These are phyloP conservation scores for Troides aeacus DNA, from an alignment of 2,888 invertebrate species.

Conservation along the genomic window DNA sequence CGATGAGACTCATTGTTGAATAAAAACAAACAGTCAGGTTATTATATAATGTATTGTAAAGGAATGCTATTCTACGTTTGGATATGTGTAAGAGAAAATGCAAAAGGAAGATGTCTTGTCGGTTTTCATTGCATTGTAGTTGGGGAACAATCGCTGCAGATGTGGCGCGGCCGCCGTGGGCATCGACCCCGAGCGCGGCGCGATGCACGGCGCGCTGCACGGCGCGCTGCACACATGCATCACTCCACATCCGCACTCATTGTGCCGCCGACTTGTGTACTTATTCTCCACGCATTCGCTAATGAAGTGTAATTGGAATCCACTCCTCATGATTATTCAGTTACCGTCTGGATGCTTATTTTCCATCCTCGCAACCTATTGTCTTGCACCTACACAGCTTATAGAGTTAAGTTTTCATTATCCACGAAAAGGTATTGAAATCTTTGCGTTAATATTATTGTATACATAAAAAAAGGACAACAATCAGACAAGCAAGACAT, in stretches of 20 bases:
- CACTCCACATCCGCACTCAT: slow-evolving; percentile 40
- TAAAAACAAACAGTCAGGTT: too few relatives aligned
- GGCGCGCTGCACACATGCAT: slow-evolving; percentile 4
- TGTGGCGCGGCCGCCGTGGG: slow-evolving; percentile 39
- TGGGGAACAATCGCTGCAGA: slow-evolving; percentile 9
- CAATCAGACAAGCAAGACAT: too few relatives aligned
- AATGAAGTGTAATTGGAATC: slow-evolving; percentile 31
- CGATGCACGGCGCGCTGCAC: slow-evolving; percentile 14
- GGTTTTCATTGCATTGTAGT: slow-evolving; percentile 9
- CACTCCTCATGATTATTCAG: slow-evolving; percentile 16
- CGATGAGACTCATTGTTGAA: too few relatives aligned
- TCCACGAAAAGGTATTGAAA: background rate
- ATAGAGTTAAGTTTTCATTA: background rate
- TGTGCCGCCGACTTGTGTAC: slow-evolving; percentile 33
- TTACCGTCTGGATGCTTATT: slow-evolving; percentile 6
- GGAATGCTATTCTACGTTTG: too few relatives aligned
- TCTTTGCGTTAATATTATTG: too few relatives aligned
- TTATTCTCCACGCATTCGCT: slow-evolving; percentile 36
- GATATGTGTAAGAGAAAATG: background rate
- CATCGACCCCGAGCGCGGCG: slow-evolving; percentile 46
- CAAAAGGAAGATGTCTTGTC: background rate
- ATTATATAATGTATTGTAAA: too few relatives aligned
- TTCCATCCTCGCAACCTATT: background rate
- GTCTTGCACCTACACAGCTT: background rate
- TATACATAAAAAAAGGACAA: too few relatives aligned